Base-by-base conservation (phyloP, 2,113 vertebrate genomes). In the Gadus chalcogrammus region DNA sequence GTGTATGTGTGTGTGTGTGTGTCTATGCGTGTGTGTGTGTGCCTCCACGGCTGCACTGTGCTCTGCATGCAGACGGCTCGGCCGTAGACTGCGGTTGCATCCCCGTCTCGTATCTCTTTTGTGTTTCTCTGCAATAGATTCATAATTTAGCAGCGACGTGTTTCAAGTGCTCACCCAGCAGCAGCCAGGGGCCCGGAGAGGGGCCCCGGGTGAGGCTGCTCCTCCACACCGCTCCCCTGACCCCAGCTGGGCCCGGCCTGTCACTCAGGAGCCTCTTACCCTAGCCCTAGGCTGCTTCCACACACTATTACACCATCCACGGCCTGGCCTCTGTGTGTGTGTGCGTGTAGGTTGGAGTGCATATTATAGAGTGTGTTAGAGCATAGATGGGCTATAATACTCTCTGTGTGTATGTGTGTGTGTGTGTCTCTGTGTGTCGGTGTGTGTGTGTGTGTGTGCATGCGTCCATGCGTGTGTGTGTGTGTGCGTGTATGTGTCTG, bases 141-240 rank as follows among this genome's bases (percentile, higher is more conserved):
- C 88, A 91, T 93, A 92, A 92, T 92, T 91, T 93, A 92, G 89
- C 90, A 92, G 88, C 83, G 83, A 87, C 90, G 90, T 91, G 90
- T 92, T 91, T 93, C 92, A 91, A 92, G 90, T 92, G 84, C 73
- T 86, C 88, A 89, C 85, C 91, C 91, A 91, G 90, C 90, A 91
- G 90, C 88, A 92, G 88, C 78, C 70, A 85, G 77, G 42, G 67
- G 86, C 91, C 89, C 70, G 75, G 86, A 91, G 92, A 88, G 84
- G 87, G 72, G 91, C 90, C 90, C 79, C 59, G 73, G 91, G 91
- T 90, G 82, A 13, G 42, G 86, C 79, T 76, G 83, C 88, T 84
- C 84, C 81, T 84, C 79, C 85, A 82, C 87, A 76, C 79, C 77
- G 73, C 85, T 81, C 84, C 74, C 81, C 72, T 83, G 75, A 88